These are phyloP conservation scores for Cyanoramphus novaezelandiae DNA, from an alignment of 2,113 vertebrate genomes.

Conservation along the genomic window DNA sequence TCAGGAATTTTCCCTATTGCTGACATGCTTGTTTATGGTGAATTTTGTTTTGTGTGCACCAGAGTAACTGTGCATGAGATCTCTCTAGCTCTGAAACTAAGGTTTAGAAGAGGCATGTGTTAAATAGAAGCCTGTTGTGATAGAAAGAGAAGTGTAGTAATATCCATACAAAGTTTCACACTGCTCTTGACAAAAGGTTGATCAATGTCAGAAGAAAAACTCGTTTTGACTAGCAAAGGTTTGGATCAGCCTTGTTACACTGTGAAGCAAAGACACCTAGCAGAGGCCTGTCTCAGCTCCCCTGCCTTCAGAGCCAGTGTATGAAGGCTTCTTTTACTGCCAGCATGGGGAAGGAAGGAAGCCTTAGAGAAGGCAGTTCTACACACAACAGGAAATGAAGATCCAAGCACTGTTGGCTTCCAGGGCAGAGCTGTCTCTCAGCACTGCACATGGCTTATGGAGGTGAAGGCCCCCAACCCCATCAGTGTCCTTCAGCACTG, in stretches of 20 bases:
- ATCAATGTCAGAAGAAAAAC: neutral
- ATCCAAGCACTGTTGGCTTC: neutral
- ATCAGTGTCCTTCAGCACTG: rapidly evolving
- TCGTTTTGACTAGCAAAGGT: neutral
- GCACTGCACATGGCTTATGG: neutral
- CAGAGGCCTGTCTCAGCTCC: too few relatives aligned
- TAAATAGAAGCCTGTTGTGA: neutral
- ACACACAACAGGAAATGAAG: neutral
- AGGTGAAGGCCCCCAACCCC: neutral
- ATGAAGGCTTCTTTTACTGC: neutral
- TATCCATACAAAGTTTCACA: neutral
- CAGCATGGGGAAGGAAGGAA: neutral
- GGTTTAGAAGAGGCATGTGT: neutral
- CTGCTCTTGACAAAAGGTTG: neutral
- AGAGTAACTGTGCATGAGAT: neutral
- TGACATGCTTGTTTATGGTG: neutral
- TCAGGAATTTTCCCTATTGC: neutral
- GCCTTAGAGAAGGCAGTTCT: neutral
- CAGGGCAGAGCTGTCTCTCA: neutral
- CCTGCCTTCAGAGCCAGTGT: neutral
- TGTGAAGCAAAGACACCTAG: neutral
- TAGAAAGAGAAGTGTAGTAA: neutral
- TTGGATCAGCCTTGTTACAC: rapidly evolving
- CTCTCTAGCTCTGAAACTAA: neutral
- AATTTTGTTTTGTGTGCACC: neutral